Base-by-base conservation (phyloP, 1,140 invertebrate genomes). In the Archegozetes longisetosus region DNA sequence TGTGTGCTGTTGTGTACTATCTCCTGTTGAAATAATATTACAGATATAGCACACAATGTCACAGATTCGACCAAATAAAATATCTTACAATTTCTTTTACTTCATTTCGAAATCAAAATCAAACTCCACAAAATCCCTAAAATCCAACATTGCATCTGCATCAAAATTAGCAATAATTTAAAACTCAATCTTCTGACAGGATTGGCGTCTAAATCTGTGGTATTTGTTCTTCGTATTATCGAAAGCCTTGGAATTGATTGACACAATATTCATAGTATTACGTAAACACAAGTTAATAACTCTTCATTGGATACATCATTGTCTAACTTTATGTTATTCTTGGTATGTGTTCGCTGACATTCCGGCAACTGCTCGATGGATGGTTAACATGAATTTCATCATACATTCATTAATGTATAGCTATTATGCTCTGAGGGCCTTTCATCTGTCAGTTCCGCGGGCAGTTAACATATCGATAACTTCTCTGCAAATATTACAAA, bases 381-480 rank as follows among this genome's bases (percentile, higher is more conserved):
- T 95, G 73, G 88, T 97, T 69, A 88, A 92, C 20, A 95, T 98
- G 86, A 98, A 98, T 75, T 98, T 81, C 78, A 65, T 80, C 96
- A 91, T 98, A 23, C 95, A 26, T 40, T 40, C 32, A 40, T 61
- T 68, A 50, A 75, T 74, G 73, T 74, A 74, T 61, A 57, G 61
- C 25, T 80, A 80, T 66, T 80, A 80, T 65, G 69, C 75, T 20
- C 64, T 77, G 6, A 64, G 71, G 60, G 75, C 77, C 1, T 62
- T 78, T 60, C 67, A 68, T 55, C 66, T 78, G 61, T 61, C 65
- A 23, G 61, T 78, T 23, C 77, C 78, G 14, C 72, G 72, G 51
- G 69, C 62, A 50, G 66, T 78, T 49, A 74, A 72, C 29, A 75
- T 79, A 54, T 47, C 71, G 9, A 75, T 79, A 32, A 79, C 78